Evolutionary conservation across 1,140 invertebrate genomes (phyloP), one percentile per base, ranked within the genome.

Genomic region (Marisa cornuarietis): DNA sequence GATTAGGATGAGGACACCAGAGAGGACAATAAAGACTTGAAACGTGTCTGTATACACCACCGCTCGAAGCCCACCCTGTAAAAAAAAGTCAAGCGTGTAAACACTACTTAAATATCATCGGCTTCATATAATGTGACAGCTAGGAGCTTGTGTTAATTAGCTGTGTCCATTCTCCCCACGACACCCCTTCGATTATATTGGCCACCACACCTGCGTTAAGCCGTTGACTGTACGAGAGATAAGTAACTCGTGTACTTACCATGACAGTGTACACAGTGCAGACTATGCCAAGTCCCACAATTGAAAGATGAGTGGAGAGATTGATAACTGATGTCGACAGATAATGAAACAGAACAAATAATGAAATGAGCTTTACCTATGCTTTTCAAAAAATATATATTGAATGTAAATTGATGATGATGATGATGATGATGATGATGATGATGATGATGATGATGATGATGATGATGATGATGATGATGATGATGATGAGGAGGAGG

Each of bases 1-100:
- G 5, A 95, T 92, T 26, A 97, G 94, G 71, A 95, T 92, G 8
- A 97, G 90, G 20, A 97, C 91, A 0, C 96, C 96, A 0, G 94
- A 91, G 65, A 96, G 94, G 94, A 98, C 97, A 2, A 97, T 92
- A 14, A 96, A 87, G 0, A 95, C 94, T 91, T 98, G 97, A 82
- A 98, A 95, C 0, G 96, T 94, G 90, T 98, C 97, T 0, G 96
- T 96, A 92, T 88, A 91, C 82, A 98, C 94, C 0, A 98, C 96
- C 9, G 96, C 96, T 90, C 97, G 96, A 93, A 98, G 95, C 8
- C 97, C 97, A 65, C 97, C 96, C 93, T 97, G 88, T 85, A 93
- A 92, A 62, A 92, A 62, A 6, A 18, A 71, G 31, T 42, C 31
- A 42, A 42, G 6, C 31, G 31, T 42, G 31, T 63, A 6, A 73